phyloP scores from a whole-genome alignment of 1,140 invertebrate genomes.

The Rhopalosiphum maidis region DNA sequence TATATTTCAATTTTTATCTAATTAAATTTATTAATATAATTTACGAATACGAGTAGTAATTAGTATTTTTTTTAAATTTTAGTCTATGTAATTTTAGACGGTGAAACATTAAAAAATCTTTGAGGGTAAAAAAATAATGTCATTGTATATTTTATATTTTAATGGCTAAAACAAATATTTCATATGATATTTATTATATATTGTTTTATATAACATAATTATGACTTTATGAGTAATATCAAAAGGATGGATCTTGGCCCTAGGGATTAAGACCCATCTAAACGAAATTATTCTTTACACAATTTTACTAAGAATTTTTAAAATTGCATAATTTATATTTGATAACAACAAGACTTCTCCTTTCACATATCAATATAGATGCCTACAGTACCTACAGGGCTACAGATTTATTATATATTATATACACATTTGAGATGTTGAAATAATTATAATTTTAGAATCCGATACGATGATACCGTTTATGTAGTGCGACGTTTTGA shows the following conservation, averaged over 20 bases:
- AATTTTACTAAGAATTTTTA: not conserved
- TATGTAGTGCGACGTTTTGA: not conserved
- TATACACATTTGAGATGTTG: too few relatives aligned
- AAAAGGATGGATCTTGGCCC: too few relatives aligned
- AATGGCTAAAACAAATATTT: not conserved
- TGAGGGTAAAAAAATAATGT: not conserved
- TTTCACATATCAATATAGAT: too few relatives aligned
- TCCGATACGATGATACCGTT: not conserved
- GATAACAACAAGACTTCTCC: not conserved
- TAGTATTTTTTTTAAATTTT: not conserved
- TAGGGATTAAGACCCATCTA: too few relatives aligned
- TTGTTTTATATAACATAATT: too few relatives aligned
- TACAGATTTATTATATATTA: too few relatives aligned
- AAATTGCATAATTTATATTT: not conserved
- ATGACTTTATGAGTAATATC: too few relatives aligned
- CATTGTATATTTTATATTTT: not conserved
- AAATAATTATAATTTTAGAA: too few relatives aligned
- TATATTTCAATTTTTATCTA: not conserved
- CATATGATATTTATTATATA: too few relatives aligned
- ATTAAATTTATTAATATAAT: not conserved
- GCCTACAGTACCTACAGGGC: too few relatives aligned
- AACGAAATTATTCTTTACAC: not conserved
- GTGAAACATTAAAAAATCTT: not conserved
- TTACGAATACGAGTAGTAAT: too few relatives aligned
- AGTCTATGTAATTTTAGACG: not conserved